Evolutionary conservation across 2,888 invertebrate genomes (phyloP), one percentile per base, ranked within the genome.

Genomic region (Hipparchia sbordonii): DNA sequence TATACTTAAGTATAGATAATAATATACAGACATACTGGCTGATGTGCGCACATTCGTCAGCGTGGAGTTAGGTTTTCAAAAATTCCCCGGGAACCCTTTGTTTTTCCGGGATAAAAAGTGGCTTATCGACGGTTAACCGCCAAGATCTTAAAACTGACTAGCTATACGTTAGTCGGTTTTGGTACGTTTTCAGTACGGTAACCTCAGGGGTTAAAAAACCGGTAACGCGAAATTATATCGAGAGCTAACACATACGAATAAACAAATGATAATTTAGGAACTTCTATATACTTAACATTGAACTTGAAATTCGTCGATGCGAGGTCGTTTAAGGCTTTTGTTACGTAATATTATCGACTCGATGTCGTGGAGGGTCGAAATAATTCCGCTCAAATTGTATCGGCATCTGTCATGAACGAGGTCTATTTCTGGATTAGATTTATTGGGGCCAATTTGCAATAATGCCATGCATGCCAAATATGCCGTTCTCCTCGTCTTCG

Each of bases 221-320:
- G 23, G 23, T 23, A 39, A 39, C 39, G 39, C 5, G 39, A 2
- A 39, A 1, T 39, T 39, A 39, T 39, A 4, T 39, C 39, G 39
- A 39, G 39, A 4, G 39, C 2, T 39, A 39, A 39, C 39, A 39
- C 39, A 39, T 5, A 39, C 13, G 13, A 13, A 56, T 56, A 56
- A 56, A 56, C 12, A 56, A 12, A 56, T 56, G 6, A 6, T 6
- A 12, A 56, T 60, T 10, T 60, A 39, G 59, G 10, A 60, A 60
- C 4, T 60, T 33, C 10, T 48, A 48, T 48, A 48, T 8, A 48
- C 6, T 8, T 60, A 52, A 33, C 33, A 56, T 67, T 70, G 72
- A 74, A 72, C 72, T 74, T 72, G 67, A 74, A 74, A 72, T n/a
- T 70, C 67, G 56, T 63, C 67, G 66, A 72, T 60, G 33, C 71